phyloP scores from a whole-genome alignment of 2,113 vertebrate genomes.

The Chlorocebus sabaeus region DNA sequence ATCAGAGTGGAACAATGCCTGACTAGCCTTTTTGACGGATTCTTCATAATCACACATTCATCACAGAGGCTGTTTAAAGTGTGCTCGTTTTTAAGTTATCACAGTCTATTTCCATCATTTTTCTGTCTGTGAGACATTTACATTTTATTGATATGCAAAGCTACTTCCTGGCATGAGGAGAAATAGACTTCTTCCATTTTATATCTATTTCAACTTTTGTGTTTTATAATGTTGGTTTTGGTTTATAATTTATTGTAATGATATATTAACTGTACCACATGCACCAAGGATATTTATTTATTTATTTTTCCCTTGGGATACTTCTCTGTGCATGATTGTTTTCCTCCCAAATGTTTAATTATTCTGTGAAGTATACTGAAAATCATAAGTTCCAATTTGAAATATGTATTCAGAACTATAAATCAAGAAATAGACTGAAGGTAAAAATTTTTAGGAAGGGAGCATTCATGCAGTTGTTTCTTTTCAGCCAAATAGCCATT shows the following conservation, averaged over 20 bases:
- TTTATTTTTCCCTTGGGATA: slow-evolving; percentile 4
- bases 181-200: slow-evolving; percentile 74
- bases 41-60: slow-evolving; percentile 47
- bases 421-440: neutral
- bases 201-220: slow-evolving; percentile 73
- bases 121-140: slow-evolving; percentile 70
- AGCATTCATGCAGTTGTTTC: neutral
- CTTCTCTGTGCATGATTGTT: neutral
- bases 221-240: slow-evolving; percentile 72
- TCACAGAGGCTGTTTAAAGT: slow-evolving; percentile 59
- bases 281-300: slow-evolving; percentile 8
- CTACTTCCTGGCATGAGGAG: slow-evolving; percentile 47
- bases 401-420: slow-evolving; percentile 5
- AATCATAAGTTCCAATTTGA: neutral
- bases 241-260: slow-evolving; percentile 67
- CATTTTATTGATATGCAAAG: slow-evolving; percentile 73
- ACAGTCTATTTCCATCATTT: slow-evolving; percentile 65
- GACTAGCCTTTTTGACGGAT: neutral
- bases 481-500: neutral
- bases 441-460: neutral
- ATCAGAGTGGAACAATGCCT: slow-evolving; percentile 42
- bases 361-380: neutral
- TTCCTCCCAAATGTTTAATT: neutral
- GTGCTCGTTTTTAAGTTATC: slow-evolving; percentile 72
- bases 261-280: slow-evolving; percentile 43